Base-by-base conservation (phyloP, 2,113 vertebrate species). In the Clupea harengus region DNA sequence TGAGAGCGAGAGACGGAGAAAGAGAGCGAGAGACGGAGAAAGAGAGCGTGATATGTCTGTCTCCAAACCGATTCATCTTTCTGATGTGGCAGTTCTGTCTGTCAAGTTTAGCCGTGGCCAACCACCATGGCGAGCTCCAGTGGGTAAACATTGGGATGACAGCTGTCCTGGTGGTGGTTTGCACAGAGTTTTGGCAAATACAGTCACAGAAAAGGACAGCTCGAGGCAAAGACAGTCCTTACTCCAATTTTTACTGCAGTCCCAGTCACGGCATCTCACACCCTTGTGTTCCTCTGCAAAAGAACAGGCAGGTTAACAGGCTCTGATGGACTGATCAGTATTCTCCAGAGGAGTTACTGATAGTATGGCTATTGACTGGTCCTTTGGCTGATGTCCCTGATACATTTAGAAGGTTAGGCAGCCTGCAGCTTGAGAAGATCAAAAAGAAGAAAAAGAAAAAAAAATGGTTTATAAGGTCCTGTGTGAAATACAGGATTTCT, bases 21-120 rank as follows among this genome's bases (percentile, higher is more conserved):
- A 28, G 67, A 25, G 67, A 32, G 64, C 6, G 64, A 32, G 60
- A n/a, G 3, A n/a, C 6, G 10, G 64, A 20, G 64, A 32, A 25
- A 67, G 64, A 52, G 13, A 52, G 50, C 4, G 52, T 18, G 52
- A 28, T 75, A 13, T 39, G 67, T 75, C 67, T 75, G 67, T 75
- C 67, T 32, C 32, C 67, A 75, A 75, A 75, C n/a, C 67, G 10
- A 75, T 75, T 75, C 67, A 75, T 75, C 67, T 75, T 75, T 75
- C 10, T 75, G 67, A 75, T 75, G 67, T 75, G 67, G 67, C 67
- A 75, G n/a, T 75, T 75, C 32, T 75, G 67, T 32, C 67, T 75
- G 67, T 75, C 67, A 75, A 39, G 67, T 75, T 75, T 75, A 75
- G 67, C n/a, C 67, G 28, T 75, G 10, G 67, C 67, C 67, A 75